Evolutionary conservation across 2,888 invertebrate genomes (phyloP).

Genomic region (Palloptera scutellata): DNA sequence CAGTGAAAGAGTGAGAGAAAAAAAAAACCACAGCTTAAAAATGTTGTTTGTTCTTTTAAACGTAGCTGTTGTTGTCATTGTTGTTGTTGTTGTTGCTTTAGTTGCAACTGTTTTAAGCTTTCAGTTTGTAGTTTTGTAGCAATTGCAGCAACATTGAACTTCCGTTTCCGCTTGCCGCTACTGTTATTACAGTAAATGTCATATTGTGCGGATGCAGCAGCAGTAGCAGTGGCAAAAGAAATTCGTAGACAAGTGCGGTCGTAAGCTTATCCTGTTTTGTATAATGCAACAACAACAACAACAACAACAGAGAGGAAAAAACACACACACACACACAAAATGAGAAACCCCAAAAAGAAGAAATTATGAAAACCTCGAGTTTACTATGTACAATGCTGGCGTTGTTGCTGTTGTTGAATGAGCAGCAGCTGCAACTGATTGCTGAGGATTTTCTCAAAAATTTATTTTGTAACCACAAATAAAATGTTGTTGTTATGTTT

Average conservation of each 20-base stretch:
- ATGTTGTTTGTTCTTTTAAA: too few relatives aligned
- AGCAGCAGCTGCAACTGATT: conserved; percentile 37
- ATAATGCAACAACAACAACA: conserved; percentile 20
- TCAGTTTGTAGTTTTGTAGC: conserved; percentile 10
- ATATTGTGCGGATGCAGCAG: conserved; percentile 1
- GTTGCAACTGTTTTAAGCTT: too few relatives aligned
- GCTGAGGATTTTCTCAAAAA: conserved; percentile 33
- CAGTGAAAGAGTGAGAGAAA: too few relatives aligned
- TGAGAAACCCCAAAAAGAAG: too few relatives aligned
- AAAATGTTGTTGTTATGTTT: conserved; percentile 20
- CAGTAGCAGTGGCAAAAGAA: conserved; percentile 40
- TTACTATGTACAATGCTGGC: conserved; percentile 6
- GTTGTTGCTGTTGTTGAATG: neutral
- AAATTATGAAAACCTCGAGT: too few relatives aligned
- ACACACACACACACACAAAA: neutral
- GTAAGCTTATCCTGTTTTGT: conserved; percentile 48
- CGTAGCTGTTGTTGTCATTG: too few relatives aligned
- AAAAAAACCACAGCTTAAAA: too few relatives aligned
- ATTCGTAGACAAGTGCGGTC: conserved; percentile 39
- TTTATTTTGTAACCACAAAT: conserved; percentile 34
- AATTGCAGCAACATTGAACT: conserved; percentile 49
- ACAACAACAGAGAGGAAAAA: conserved; percentile 28
- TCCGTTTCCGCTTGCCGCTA: neutral
- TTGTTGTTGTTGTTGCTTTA: too few relatives aligned
- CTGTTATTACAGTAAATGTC: neutral